Evolutionary conservation across 2,888 invertebrate species (phyloP).

Genomic region (Sturmia bella): DNA sequence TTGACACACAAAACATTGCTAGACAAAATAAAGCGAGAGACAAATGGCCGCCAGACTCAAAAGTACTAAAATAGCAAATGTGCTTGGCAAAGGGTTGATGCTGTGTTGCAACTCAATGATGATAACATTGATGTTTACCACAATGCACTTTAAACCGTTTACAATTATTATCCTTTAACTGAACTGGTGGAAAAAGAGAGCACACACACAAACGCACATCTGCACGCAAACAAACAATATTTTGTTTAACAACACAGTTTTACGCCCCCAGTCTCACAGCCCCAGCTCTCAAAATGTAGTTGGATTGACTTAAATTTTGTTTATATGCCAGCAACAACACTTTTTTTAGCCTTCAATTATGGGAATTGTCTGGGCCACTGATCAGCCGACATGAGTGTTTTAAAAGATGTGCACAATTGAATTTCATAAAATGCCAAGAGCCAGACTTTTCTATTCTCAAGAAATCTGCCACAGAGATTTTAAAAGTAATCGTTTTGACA

Average conservation of each 20-base stretch:
- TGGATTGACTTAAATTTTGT: too few relatives aligned
- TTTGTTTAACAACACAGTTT: too few relatives aligned
- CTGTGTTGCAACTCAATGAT: constrained; percentile 32
- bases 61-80: constrained; percentile 18
- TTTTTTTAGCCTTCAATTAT: too few relatives aligned
- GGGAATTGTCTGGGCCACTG: too few relatives aligned
- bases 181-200: constrained; percentile 8
- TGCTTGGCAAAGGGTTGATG: background rate
- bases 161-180: constrained; percentile 46
- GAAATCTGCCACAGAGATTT: background rate
- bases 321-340: too few relatives aligned
- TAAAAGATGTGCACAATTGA: too few relatives aligned
- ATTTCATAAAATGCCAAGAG: too few relatives aligned
- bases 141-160: constrained; percentile 57
- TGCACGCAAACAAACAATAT: background rate
- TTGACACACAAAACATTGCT: constrained; percentile 43
- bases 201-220: background rate
- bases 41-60: constrained; percentile 46
- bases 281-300: too few relatives aligned
- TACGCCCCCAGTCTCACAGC: too few relatives aligned
- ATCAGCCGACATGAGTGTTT: too few relatives aligned
- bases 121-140: constrained; percentile 56
- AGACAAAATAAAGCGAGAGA: constrained; percentile 35
- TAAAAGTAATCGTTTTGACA: too few relatives aligned
- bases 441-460: too few relatives aligned